Conservation (phyloP, 2,113 vertebrate genomes). For the Craseonycteris thonglongyai region DNA sequence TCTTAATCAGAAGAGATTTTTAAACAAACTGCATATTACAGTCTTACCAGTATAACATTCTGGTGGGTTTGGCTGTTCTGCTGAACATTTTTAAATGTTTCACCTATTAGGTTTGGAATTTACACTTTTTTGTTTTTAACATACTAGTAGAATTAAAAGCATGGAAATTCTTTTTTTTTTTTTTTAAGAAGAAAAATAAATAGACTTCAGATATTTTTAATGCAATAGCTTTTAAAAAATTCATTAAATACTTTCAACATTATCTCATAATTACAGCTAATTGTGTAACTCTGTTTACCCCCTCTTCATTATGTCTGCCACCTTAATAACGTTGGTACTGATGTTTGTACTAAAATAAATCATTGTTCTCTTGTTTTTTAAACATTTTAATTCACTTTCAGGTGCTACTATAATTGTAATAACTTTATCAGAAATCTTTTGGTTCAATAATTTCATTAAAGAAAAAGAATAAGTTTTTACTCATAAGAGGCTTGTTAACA, state of each 20-base stretch:
- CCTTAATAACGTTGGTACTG: conserved; percentile 16
- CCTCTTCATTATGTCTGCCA: conserved; percentile 7
- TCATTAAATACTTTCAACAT: conserved; percentile 24
- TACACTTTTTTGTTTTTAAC: conserved; percentile 25
- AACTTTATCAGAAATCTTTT: neutral
- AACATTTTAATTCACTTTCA: conserved; percentile 29
- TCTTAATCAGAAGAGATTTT: neutral
- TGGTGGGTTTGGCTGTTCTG: neutral
- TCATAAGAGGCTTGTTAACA: neutral
- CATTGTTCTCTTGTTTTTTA: neutral
- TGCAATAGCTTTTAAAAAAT: neutral
- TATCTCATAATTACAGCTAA: conserved; percentile 17
- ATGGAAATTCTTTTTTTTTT: neutral
- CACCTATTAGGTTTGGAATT: neutral
- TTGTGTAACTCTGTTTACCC: neutral
- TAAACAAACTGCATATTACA: neutral
- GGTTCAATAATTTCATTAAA: conserved; percentile 4
- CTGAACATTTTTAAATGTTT: neutral
- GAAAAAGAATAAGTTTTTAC: neutral
- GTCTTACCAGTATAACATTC: neutral
- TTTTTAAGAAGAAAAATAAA: neutral
- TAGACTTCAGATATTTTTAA: neutral
- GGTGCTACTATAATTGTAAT: neutral
- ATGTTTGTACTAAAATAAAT: conserved; percentile 31
- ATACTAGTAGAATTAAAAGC: neutral